Conservation (phyloP, 2,797 vertebrate species). For the Eospalax fontanierii region DNA sequence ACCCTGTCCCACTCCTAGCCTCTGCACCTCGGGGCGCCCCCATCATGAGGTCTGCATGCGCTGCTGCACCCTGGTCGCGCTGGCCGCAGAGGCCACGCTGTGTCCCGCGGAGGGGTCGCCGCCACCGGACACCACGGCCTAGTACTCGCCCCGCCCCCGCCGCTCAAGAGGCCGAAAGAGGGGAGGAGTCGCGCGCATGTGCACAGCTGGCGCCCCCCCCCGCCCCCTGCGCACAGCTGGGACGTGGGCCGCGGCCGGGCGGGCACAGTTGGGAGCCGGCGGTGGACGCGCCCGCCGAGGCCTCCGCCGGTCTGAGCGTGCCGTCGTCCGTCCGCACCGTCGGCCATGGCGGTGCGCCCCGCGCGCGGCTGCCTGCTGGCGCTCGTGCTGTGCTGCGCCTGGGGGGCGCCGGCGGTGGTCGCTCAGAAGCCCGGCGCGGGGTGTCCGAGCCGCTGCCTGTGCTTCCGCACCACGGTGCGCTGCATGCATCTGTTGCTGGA, state of each 20-base stretch:
- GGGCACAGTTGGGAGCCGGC: conserved; percentile 69
- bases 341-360: conserved; percentile 85
- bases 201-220: conserved; percentile 79
- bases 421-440: conserved; percentile 87
- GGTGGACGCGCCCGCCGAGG: conserved; percentile 55
- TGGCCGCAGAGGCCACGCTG: background rate
- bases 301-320: background rate
- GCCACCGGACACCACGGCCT: background rate
- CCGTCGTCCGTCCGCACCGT: conserved; percentile 20
- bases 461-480: conserved; percentile 97
- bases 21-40: rapidly evolving
- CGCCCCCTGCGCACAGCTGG: conserved; percentile 75
- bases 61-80: background rate
- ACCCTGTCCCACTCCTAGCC: background rate
- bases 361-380: conserved; percentile 85
- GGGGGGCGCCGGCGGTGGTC: conserved; percentile 83
- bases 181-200: conserved; percentile 81
- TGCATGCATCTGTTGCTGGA: conserved; percentile 99
- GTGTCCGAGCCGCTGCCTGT: conserved; percentile 97
- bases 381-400: conserved; percentile 84
- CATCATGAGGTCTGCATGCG: no score
- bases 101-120: background rate
- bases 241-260: conserved; percentile 52
- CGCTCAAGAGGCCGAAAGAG: background rate
- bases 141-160: conserved; percentile 69